Evolutionary conservation across 2,113 vertebrate genomes (phyloP).

Genomic region (Semicossyphus pulcher): DNA sequence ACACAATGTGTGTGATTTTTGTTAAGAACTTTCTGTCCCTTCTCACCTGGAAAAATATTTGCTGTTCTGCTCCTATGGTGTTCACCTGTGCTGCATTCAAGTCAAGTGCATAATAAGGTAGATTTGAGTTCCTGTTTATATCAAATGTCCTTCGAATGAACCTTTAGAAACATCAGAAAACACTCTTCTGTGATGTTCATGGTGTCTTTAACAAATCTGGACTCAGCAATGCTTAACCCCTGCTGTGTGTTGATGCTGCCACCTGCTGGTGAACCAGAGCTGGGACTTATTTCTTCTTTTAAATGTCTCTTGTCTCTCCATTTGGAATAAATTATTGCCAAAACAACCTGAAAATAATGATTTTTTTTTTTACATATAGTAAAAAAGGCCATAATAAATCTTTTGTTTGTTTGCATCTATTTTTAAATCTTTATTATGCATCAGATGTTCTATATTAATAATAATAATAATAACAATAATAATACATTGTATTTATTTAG

Average conservation of each 20-base stretch:
- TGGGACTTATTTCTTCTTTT: background rate
- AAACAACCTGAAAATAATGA: background rate
- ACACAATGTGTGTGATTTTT: background rate
- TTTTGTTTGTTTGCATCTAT: background rate
- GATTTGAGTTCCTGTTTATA: background rate
- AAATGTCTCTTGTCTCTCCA: background rate
- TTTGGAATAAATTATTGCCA: constrained; percentile 41
- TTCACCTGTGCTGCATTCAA: background rate
- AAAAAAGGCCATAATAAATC: background rate
- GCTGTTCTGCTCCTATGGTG: background rate
- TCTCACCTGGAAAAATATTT: background rate
- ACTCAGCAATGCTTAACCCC: no score
- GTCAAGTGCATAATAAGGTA: background rate
- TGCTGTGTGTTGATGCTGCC: background rate
- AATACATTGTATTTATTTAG: no score
- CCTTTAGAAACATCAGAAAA: background rate
- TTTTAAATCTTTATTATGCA: background rate
- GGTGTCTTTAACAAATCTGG: background rate
- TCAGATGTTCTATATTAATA: no score
- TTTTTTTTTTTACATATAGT: background rate
- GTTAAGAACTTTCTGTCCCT: background rate
- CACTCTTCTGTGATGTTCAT: background rate
- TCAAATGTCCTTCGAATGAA: background rate
- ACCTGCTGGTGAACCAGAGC: constrained; percentile 4
- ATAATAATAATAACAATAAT: no score